Evolutionary conservation across 2,888 invertebrate species (phyloP).

Genomic region (Punctoribates punctum): DNA sequence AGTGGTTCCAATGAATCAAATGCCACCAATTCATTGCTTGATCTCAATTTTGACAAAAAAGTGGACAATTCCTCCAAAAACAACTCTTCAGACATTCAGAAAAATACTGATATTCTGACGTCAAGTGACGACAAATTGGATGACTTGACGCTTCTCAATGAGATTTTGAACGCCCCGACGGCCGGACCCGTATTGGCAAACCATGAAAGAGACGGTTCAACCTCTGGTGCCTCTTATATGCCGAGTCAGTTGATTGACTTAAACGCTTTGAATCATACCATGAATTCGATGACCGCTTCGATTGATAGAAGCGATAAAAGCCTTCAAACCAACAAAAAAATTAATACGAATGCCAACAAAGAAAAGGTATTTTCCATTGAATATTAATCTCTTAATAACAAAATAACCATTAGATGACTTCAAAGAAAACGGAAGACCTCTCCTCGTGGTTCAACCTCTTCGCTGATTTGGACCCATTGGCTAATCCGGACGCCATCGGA

Average conservation of each 20-base stretch:
- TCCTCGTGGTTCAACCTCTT: conserved; percentile 81
- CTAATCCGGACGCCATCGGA: conserved; percentile 68
- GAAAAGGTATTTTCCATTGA: not conserved
- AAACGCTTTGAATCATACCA: conserved; percentile 10
- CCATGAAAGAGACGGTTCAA: not conserved
- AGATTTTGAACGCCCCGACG: conserved; percentile 51
- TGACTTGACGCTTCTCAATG: conserved; percentile 55
- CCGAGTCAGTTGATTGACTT: conserved; percentile 44
- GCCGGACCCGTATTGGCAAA: not conserved
- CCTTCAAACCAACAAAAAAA: not conserved
- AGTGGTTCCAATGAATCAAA: not conserved
- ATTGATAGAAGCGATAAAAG: conserved; percentile 45
- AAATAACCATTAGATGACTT: not conserved
- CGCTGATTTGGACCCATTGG: conserved; percentile 85
- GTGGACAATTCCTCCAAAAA: not conserved
- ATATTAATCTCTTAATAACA: not conserved
- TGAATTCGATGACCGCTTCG: conserved; percentile 45
- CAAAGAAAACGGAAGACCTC: not conserved
- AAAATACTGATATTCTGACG: conserved; percentile 50
- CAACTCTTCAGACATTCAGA: not conserved
- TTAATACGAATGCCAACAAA: not conserved
- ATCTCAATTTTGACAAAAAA: conserved; percentile 36
- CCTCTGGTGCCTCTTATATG: conserved; percentile 17
- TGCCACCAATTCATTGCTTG: conserved; percentile 33
- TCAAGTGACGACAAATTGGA: conserved; percentile 51